Conservation (phyloP, 2,797 vertebrate species). For the Helostoma temminkii region DNA sequence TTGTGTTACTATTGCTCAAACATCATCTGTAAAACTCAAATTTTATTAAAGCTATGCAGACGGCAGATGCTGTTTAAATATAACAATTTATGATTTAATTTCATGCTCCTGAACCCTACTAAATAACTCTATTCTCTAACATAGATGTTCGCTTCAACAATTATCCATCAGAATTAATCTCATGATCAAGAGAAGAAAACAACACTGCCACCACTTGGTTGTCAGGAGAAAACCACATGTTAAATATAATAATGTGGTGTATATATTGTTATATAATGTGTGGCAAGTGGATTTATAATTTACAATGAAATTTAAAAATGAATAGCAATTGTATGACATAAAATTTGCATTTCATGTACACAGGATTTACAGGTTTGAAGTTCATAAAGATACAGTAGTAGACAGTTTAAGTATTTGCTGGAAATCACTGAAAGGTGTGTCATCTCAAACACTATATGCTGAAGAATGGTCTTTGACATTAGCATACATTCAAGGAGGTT, state of each 20-base stretch:
- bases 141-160: not conserved
- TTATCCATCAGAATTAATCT: not conserved
- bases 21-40: no score
- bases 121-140: no score
- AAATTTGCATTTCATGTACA: no score
- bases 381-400: no score
- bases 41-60: no score
- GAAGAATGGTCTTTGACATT: not conserved
- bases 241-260: not conserved
- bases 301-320: not conserved
- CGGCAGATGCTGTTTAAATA: no score
- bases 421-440: no score
- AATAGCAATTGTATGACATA: no score
- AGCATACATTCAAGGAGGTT: conserved; percentile 63
- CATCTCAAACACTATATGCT: conserved; percentile 21
- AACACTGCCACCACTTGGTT: conserved; percentile 69
- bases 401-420: no score
- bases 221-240: conserved; percentile 11
- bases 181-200: conserved; percentile 3
- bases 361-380: no score
- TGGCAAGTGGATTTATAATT: not conserved
- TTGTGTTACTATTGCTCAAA: no score
- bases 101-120: no score
- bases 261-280: not conserved
- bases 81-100: not conserved